phyloP scores from a whole-genome alignment of 2,797 vertebrate genomes.

The Percopsis omiscomaycus region DNA sequence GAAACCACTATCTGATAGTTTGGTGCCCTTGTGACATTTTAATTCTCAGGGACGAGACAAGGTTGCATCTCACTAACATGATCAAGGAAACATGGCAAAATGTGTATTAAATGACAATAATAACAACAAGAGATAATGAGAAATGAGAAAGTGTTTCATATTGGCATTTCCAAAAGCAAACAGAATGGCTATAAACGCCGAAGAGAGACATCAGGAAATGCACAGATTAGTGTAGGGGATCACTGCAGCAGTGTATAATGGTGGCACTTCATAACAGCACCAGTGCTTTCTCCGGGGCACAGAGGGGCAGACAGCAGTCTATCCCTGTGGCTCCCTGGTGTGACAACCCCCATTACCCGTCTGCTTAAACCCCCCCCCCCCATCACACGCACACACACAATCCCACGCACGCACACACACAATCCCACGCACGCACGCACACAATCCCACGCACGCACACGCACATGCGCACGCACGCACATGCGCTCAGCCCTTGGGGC shows the following conservation, averaged over 20 bases:
- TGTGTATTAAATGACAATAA: no score
- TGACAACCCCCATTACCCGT: slow-evolving; percentile 79
- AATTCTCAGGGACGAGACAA: no score
- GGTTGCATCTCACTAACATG: no score
- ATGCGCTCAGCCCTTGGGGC: slow-evolving; percentile 53
- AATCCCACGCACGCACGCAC: slow-evolving; percentile 25
- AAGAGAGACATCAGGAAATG: neutral
- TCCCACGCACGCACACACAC: slow-evolving; percentile 14
- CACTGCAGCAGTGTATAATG: slow-evolving; percentile 43
- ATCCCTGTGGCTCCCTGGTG: slow-evolving; percentile 69
- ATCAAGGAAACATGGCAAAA: no score
- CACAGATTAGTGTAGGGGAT: slow-evolving; percentile 8
- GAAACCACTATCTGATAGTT: no score
- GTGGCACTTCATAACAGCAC: slow-evolving; percentile 45
- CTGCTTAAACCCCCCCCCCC: slow-evolving; percentile 69
- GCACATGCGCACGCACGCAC: slow-evolving; percentile 28
- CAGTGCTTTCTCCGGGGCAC: slow-evolving; percentile 55
- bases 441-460: slow-evolving; percentile 2
- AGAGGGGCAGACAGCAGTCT: slow-evolving; percentile 64
- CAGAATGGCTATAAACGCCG: neutral
- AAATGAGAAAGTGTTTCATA: no score
- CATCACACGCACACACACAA: slow-evolving; percentile 10
- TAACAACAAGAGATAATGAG: no score
- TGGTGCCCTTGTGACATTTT: no score
- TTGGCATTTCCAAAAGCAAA: neutral